Evolutionary conservation across 2,113 vertebrate genomes (phyloP), one percentile per base, ranked within the genome.

Genomic region (Oreochromis tanganicae): DNA sequence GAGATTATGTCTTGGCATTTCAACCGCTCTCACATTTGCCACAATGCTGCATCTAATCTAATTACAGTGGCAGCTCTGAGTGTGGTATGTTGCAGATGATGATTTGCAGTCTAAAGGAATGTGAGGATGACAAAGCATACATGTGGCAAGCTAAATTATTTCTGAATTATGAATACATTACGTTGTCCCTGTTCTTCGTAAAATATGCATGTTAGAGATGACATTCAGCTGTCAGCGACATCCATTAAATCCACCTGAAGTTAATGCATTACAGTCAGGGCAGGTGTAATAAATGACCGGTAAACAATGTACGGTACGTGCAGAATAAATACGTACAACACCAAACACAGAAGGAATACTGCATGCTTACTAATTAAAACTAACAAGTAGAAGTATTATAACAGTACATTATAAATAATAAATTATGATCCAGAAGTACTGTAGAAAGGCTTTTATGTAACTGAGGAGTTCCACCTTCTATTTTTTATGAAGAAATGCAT

Each of bases 71-170:
- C 79, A 61, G 87, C 78, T 19, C 7, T 29, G 12, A 54, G 79
- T 29, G 83, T 80, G n/a, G 52, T 83, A 90, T 34, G 1, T 21
- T 86, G 63, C 91, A 89, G 81, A 86, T 83, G 86, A 83, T 4
- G 6, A 56, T 66, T 82, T 82, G 61, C 52, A 82, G 19, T 79
- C 24, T 29, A 8, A 57, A 85, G 80, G 46, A 85, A 81, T 13
- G 32, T 34, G 43, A 21, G 63, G 66, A 43, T 27, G 50, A 41
- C 54, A 52, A 52, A 57, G 19, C 36, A 56, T 43, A 24, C 32
- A 36, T 9, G 24, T 17, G 11, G 27, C 46, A 21, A 61, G 41
- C 61, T 27, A 36, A 81, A 82, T 36, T 27, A 43, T 48, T n/a
- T 17, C 46, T n/a, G n/a, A 80, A 50, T 27, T 66, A 38, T 66